These are phyloP conservation scores for Cyrtodaria siliqua DNA, from an alignment of 2,888 invertebrate genomes.

Conservation along the genomic window DNA sequence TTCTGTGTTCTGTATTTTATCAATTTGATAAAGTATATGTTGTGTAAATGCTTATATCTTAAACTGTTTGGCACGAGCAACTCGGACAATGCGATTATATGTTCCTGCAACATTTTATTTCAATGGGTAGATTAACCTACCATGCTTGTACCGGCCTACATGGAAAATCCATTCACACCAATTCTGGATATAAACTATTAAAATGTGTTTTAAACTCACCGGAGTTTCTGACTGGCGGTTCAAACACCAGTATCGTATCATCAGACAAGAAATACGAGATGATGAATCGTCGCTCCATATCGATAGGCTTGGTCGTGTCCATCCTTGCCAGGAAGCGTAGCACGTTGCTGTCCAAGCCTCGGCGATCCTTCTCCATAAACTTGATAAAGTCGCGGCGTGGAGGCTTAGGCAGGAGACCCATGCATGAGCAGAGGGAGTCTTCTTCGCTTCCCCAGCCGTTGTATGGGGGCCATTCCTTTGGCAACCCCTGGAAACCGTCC, in stretches of 20 bases:
- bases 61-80: too few species aligned
- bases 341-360: conserved; percentile 91
- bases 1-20: too few species aligned
- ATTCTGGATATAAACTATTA: too few species aligned
- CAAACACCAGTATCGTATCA: conserved; percentile 85
- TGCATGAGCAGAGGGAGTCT: conserved; percentile 95
- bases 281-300: conserved; percentile 85
- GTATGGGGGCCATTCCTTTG: conserved; percentile 91
- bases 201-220: conserved; percentile 80
- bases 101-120: too few species aligned
- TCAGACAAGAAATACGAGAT: conserved; percentile 86
- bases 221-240: conserved; percentile 85
- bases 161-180: too few species aligned
- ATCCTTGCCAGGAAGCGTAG: conserved; percentile 93
- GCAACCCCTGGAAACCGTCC: conserved; percentile 31
- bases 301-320: conserved; percentile 89
- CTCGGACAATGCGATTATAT: too few species aligned
- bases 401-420: conserved; percentile 92
- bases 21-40: too few species aligned
- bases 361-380: conserved; percentile 91
- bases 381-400: conserved; percentile 91
- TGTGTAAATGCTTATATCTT: too few species aligned
- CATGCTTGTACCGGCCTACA: too few species aligned
- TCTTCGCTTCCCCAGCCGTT: conserved; percentile 96
- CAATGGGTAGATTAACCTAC: too few species aligned